A percentile compares a stretch with the other conserved stretches of the same genome.
Evolutionary conservation across 2,113 vertebrate species (phyloP).

Genomic region (Leucopsar rothschildi): DNA sequence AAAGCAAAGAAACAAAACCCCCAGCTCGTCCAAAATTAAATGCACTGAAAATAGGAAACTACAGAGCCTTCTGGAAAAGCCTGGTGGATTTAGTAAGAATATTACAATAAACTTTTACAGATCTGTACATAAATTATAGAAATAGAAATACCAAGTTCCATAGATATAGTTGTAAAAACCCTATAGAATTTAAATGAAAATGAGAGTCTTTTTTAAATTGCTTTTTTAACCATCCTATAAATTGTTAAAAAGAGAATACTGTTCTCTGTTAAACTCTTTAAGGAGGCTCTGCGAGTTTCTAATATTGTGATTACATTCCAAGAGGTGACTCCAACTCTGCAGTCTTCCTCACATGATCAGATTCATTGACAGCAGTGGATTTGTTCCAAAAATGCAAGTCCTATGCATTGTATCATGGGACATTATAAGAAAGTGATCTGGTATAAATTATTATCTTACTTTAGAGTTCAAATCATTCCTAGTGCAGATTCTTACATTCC

Average conservation of each 20-base stretch:
- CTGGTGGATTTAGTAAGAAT: background rate
- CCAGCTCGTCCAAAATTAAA: background rate
- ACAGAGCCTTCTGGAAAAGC: background rate
- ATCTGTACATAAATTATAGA: background rate
- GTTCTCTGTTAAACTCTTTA: background rate
- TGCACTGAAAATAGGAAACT: background rate
- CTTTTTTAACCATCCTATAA: background rate
- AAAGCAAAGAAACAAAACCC: background rate
- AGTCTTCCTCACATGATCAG: background rate
- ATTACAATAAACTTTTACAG: background rate
- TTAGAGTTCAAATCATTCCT: background rate
- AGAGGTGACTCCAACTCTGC: background rate
- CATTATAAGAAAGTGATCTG: background rate
- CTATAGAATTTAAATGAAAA: background rate
- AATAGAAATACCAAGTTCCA: background rate
- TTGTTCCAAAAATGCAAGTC: background rate
- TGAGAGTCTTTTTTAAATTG: background rate
- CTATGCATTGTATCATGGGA: fast-evolving
- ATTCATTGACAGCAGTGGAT: background rate
- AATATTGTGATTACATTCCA: background rate
- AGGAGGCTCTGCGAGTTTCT: background rate
- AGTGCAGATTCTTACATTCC: background rate
- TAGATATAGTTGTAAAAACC: background rate
- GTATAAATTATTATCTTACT: background rate
- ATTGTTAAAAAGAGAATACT: background rate